Base-by-base conservation (phyloP, 2,888 invertebrate species). In the Leptothorax acervorum region DNA sequence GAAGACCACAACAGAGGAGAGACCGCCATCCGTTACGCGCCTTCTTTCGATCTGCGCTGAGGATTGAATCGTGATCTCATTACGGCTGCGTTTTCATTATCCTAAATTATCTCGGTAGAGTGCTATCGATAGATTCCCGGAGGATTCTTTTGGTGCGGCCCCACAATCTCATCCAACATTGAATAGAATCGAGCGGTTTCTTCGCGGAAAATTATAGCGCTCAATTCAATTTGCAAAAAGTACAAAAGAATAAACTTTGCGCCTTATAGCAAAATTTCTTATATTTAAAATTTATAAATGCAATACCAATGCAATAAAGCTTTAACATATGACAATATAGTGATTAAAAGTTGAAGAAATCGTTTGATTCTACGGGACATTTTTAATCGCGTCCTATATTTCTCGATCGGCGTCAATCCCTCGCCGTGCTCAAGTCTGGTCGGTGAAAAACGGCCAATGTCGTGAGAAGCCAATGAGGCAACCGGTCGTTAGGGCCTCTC, bases 1-100 rank as follows among this genome's bases (percentile, higher is more conserved):
- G 87, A 89, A 88, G 91, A 93, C 93, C 93, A 90, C 93, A 93
- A 93, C 93, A 93, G 87, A 93, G 92, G 91, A 85, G 82, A 90
- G 83, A 87, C 92, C 92, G 92, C 89, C 91, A 87, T 90, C 90
- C 91, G 88, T 90, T 90, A 88, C 84, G 88, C 84, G 83, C 86
- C 65, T 84, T 86, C 79, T 86, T 89, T 88, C 66, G 73, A 73
- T 83, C 70, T 86, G 84, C 88, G 83, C 79, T 15, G 79, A 73
- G 68, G 83, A 87, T 86, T 65, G 76, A 86, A 83, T 90, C 90
- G 87, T 86, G 90, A 89, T 87, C 85, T 90, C 86, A 85, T 90
- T 88, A 86, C 62, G 31, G 55, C 23, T 31, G 42, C 48, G 23
- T 65, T 82, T 82, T 81, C 71, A 62, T 71, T 71, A 48, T 62